Evolutionary conservation across 2,113 vertebrate genomes (phyloP), one percentile per base, ranked within the genome.

Genomic region (Engraulis encrasicolus): DNA sequence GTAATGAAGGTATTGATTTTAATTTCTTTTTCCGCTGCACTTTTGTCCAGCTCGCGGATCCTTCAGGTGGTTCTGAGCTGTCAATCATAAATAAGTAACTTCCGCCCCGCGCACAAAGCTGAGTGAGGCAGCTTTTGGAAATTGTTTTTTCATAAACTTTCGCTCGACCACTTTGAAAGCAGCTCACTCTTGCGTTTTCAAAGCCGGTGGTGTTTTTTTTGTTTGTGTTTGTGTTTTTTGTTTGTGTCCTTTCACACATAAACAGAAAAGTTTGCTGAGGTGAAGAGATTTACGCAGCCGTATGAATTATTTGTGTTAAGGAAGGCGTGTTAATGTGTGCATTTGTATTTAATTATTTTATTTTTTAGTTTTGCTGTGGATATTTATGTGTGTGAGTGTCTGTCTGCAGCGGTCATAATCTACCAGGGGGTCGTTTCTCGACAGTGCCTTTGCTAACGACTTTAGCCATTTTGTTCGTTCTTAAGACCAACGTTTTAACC

Each of bases 1-100:
- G 92, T 96, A 96, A 97, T 96, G 93, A 96, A 96, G 92, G 93
- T 96, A 96, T 97, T 97, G 96, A 96, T 96, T 96, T 96, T 95
- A 96, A 96, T 96, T 96, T 92, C 91, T 88, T 89, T 88, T 84
- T 91, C 92, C 93, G 90, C 81, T 91, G 92, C 93, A 89, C 90
- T 87, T 81, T 49, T 37, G 86, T 85, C 78, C 27, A 61, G 54
- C 84, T 14, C 84, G 82, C 90, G 86, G 81, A 86, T 18, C 38
- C 86, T 88, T 84, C 89, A 89, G 85, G 87, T 87, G 91, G 91
- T 91, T 91, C 92, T 90, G 91, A 91, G 90, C 88, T 89, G 82
- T 87, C 91, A 81, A 82, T 87, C 85, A 93, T 94, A 90, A 94
- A 94, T 94, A 92, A 93, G 91, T 93, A 90, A 93, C 90, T 90